Base-by-base conservation (phyloP, 2,888 invertebrate genomes). In the Mythimna loreyi region DNA sequence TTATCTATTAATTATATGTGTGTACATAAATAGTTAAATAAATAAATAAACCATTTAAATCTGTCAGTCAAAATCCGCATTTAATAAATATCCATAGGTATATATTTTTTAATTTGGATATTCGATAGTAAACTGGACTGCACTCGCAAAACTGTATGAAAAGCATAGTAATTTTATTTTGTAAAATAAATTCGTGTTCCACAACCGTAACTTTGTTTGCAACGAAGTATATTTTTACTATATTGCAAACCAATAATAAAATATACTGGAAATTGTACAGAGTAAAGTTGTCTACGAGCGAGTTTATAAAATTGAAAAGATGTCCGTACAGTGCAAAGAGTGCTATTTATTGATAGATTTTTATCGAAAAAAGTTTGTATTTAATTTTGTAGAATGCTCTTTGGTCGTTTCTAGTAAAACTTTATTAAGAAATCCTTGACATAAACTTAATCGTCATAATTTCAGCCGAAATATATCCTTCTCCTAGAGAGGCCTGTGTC, bases 161-260 rank as follows among this genome's bases (percentile, higher is more conserved):
- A 43, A 43, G 33, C 0, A 45, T 13, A 45, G 1, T 23, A 23
- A 28, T 6, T 57, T 23, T 45, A 52, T 16, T 52, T 58, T 58
- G 52, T 16, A 52, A 67, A 74, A 61, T 40, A 55, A 71, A 62
- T 53, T 74, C 52, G 23, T 49, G 47, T 53, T 50, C 43, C 74
- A 57, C 19, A 40, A 45, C 40, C 36, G 25, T 72, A 67, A 60
- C 25, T 59, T 36, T 67, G 58, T 59, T 49, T 40, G 23, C 11
- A 30, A 23, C 45, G 9, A 49, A 25, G 6, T 30, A 50, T 50
- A 72, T 45, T 56, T 73, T 25, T 53, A 28, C 30, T 30, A 40
- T 7, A 30, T 55, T 72, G 47, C 72, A 52, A 3, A 13, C 23
- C 21, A 63, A 55, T 74, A 56, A 59, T 56, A 25, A 28, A 60